These are phyloP conservation scores for Crypturellus tataupa DNA, from an alignment of 2,797 vertebrate species.

Conservation along the genomic window DNA sequence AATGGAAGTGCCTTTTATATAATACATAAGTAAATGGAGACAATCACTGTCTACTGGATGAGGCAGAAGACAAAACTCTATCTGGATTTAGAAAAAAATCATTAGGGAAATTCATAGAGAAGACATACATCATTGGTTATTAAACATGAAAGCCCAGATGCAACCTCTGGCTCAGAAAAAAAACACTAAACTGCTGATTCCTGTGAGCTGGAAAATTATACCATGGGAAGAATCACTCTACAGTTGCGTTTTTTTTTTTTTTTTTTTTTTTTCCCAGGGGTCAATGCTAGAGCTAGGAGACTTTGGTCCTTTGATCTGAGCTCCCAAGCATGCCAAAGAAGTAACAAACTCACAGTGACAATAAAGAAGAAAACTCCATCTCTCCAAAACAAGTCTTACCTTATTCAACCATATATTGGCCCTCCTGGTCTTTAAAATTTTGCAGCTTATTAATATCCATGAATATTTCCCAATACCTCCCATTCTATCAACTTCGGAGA, in stretches of 20 bases:
- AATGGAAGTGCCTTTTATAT: neutral
- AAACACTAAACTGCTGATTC: constrained; percentile 29
- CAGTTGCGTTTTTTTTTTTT: constrained; percentile 24
- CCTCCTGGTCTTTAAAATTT: neutral
- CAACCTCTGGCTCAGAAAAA: constrained; percentile 47
- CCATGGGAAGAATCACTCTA: constrained; percentile 44
- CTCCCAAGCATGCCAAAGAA: constrained; percentile 41
- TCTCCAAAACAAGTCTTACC: neutral
- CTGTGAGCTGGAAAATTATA: constrained; percentile 59
- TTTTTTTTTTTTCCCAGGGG: constrained; percentile 55
- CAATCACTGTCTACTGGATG: neutral
- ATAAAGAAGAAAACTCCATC: constrained; percentile 25
- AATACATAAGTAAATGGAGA: constrained; percentile 22
- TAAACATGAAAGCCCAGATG: constrained; percentile 48
- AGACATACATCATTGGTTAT: constrained; percentile 49
- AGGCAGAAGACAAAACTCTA: constrained; percentile 31
- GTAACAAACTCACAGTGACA: constrained; percentile 24
- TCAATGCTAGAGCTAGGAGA: constrained; percentile 30
- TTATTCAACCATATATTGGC: constrained; percentile 7
- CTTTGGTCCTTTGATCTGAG: constrained; percentile 64
- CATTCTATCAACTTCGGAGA: neutral
- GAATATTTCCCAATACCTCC: neutral
- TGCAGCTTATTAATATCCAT: neutral
- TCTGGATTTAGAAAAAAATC: constrained; percentile 28
- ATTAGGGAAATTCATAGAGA: constrained; percentile 31